A percentile compares a stretch with the other conserved stretches of the same genome.
phyloP scores from a whole-genome alignment of 2,113 vertebrate genomes.

The Cavia aperea region DNA sequence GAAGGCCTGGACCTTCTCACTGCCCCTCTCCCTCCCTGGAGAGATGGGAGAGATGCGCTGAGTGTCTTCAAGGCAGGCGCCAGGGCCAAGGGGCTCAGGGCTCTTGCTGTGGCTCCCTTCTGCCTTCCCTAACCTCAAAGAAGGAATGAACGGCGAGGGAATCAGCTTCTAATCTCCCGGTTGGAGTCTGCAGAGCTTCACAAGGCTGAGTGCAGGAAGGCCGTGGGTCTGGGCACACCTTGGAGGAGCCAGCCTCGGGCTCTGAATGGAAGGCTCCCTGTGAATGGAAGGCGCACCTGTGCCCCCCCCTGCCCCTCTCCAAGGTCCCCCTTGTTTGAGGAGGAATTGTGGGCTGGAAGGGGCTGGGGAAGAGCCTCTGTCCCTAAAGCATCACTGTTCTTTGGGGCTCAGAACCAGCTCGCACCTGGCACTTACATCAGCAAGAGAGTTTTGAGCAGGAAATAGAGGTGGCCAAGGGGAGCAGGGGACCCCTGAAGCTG shows the following conservation, averaged over 20 bases:
- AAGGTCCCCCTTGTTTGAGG: not conserved
- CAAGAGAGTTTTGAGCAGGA: not conserved
- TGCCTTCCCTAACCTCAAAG: not conserved
- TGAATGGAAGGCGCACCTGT: accelerated
- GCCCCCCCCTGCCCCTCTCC: not conserved
- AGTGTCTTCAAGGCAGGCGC: accelerated
- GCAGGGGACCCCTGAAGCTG: accelerated
- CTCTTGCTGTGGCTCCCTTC: accelerated
- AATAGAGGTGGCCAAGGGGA: accelerated
- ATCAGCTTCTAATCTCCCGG: not conserved
- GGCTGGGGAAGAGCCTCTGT: not conserved
- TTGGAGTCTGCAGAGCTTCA: not conserved
- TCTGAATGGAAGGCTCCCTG: not conserved
- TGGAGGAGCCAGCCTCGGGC: not conserved
- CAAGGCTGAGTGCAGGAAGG: not conserved
- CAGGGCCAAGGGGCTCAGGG: too few species aligned
- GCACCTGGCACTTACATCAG: accelerated
- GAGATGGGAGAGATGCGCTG: not conserved
- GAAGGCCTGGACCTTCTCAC: accelerated
- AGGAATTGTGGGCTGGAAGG: accelerated
- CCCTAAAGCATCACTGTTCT: accelerated
- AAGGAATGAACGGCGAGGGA: not conserved
- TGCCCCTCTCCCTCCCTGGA: not conserved
- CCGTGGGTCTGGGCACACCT: accelerated
- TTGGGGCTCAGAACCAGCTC: accelerated